Evolutionary conservation across 2,888 invertebrate species (phyloP), one percentile per base, ranked within the genome.

Genomic region (Agrotis puta): DNA sequence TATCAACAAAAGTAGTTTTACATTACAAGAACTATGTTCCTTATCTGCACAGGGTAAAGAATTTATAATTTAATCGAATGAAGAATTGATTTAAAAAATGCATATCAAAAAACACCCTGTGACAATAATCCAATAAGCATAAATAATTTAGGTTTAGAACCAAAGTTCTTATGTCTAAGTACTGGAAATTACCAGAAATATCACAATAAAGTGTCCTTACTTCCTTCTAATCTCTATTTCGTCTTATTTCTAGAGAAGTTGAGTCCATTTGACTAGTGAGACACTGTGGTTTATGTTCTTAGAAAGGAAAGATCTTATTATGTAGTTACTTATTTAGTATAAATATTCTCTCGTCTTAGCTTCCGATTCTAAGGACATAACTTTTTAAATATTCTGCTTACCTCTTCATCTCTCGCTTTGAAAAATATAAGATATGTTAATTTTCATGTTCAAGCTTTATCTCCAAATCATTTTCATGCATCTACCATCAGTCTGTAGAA

Each of bases 111-210:
- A 66, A 57, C 75, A 87, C 85, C 86, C 85, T 85, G 87, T 81
- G 76, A 70, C 57, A 76, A 64, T 71, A 77, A 71, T 83, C 79
- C 77, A 84, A 77, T 81, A 80, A 73, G 72, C 73, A 79, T 74
- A 72, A 80, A 57, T 76, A 77, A 84, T 86, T 83, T 85, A 82
- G 92, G 91, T 92, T 92, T 86, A 79, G 71, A 92, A 92, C 92
- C 92, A 84, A 87, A 75, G 77, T 83, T 79, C 86, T 89, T 88
- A 90, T 56, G 83, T 82, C 88, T 91, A 91, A 67, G 62, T 79
- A 84, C 82, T 85, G 87, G 85, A 77, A 66, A 78, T 82, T 79
- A 85, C 88, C 88, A 89, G 86, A 86, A 84, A 88, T 92, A 92
- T 92, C 92, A 92, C 92, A 92, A 87, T 87, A 54, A 82, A 80